Evolutionary conservation across 2,113 vertebrate species (phyloP).

Genomic region (Gavialis gangeticus): DNA sequence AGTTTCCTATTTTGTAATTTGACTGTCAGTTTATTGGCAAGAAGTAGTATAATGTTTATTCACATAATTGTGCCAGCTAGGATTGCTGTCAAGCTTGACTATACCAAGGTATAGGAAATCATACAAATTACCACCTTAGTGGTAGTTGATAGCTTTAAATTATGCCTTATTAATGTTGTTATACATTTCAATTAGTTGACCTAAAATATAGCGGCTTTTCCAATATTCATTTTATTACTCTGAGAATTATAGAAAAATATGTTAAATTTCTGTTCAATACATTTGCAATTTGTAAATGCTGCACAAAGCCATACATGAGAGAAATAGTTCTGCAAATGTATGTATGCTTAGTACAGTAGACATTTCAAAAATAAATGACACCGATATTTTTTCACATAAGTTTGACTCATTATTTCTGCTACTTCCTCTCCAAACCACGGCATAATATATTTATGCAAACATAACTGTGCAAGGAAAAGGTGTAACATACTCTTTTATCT

Average conservation of each 20-base stretch:
- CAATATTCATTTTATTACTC: background rate
- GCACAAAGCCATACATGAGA: background rate
- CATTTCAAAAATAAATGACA: background rate
- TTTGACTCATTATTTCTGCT: slow-evolving; percentile 5
- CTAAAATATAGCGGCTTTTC: slow-evolving; percentile 2
- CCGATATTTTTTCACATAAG: background rate
- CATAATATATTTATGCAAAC: slow-evolving; percentile 42
- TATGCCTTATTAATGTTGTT: background rate
- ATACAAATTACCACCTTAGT: background rate
- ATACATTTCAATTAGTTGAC: background rate
- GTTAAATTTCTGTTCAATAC: slow-evolving; percentile 8
- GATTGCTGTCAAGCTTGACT: slow-evolving; percentile 38
- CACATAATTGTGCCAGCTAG: slow-evolving; percentile 29
- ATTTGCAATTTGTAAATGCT: background rate
- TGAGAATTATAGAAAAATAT: slow-evolving; percentile 18
- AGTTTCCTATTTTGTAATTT: slow-evolving; percentile 45
- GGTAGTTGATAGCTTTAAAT: slow-evolving; percentile 8
- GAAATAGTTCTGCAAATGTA: background rate
- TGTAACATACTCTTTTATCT: slow-evolving; percentile 2
- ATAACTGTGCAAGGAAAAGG: slow-evolving; percentile 1
- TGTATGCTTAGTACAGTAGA: background rate
- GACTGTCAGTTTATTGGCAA: slow-evolving; percentile 38
- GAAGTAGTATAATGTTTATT: slow-evolving; percentile 42
- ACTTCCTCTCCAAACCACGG: slow-evolving; percentile 28
- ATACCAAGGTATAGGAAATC: background rate